phyloP scores from a whole-genome alignment of 2,113 vertebrate genomes.

The Catharus bicknelli region DNA sequence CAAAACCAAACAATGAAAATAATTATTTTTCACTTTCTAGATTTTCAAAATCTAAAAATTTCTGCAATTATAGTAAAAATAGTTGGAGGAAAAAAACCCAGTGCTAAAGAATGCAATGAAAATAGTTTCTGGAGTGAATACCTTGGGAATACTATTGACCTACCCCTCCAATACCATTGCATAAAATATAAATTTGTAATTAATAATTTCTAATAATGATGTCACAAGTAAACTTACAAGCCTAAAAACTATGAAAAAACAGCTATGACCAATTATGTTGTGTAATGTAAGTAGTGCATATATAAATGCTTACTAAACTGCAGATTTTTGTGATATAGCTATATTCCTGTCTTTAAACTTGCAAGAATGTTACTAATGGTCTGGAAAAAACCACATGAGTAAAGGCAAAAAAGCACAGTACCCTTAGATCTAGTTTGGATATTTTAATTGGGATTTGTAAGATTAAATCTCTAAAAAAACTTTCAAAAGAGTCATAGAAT shows the following conservation, averaged over 20 bases:
- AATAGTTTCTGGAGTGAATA: neutral
- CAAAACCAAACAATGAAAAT: neutral
- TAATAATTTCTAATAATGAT: neutral
- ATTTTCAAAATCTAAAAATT: neutral
- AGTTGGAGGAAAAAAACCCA: fast-evolving
- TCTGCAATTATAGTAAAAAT: neutral
- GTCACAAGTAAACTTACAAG: neutral
- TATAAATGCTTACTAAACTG: neutral
- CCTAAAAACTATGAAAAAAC: neutral
- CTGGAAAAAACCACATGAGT: neutral
- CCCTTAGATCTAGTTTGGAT: neutral
- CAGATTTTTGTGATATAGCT: neutral
- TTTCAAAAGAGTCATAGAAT: neutral
- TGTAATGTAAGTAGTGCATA: neutral
- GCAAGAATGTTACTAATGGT: neutral
- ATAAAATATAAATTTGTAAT: neutral
- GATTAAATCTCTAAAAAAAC: neutral
- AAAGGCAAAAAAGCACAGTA: neutral
- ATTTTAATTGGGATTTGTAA: neutral
- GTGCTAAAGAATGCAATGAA: neutral
- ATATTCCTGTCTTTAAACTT: neutral
- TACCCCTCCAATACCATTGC: neutral
- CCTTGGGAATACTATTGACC: neutral
- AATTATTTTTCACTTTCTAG: neutral
- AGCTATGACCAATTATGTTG: neutral